A percentile compares a stretch with the other conserved stretches of the same genome.
Conservation (phyloP, 2,888 invertebrate species). For the Vanessa cardui region DNA sequence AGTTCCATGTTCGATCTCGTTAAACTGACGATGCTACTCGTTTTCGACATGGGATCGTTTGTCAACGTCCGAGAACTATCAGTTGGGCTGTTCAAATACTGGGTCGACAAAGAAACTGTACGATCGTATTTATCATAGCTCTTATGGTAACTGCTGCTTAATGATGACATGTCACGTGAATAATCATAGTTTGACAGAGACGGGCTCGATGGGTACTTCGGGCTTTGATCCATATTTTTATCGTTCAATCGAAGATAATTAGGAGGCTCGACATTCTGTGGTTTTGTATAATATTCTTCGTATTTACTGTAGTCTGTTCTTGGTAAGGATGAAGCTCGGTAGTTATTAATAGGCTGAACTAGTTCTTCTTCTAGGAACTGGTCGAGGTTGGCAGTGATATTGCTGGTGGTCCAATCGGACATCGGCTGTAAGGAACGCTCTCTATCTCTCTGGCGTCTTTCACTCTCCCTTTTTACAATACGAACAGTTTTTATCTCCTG, state of each 20-base stretch:
- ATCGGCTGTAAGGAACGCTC: conserved; percentile 84
- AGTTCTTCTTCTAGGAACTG: conserved; percentile 78
- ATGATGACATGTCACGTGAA: conserved; percentile 69
- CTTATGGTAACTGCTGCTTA: conserved; percentile 72
- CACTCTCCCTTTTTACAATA: conserved; percentile 95
- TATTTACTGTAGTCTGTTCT: conserved; percentile 71
- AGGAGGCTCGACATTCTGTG: conserved; percentile 56
- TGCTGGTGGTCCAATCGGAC: conserved; percentile 72
- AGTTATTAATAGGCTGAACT: conserved; percentile 65
- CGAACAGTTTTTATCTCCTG: conserved; percentile 96
- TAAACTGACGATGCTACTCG: conserved; percentile 73
- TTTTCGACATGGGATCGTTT: conserved; percentile 76
- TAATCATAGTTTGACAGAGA: conserved; percentile 76
- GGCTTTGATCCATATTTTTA: conserved; percentile 71
- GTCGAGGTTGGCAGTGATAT: conserved; percentile 71
- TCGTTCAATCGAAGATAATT: conserved; percentile 62
- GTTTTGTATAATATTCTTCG: conserved; percentile 66
- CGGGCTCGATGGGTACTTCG: conserved; percentile 76
- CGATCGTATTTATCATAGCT: conserved; percentile 70
- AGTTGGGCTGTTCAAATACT: conserved; percentile 76
- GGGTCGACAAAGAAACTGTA: conserved; percentile 68
- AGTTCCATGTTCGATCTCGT: conserved; percentile 81
- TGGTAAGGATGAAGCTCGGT: conserved; percentile 81
- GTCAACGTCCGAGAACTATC: conserved; percentile 75
- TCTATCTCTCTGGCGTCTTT: conserved; percentile 91